A percentile compares a stretch with the other conserved stretches of the same genome.
Conservation (phyloP, 64 coral and sea anemone genomes). For the Astreopora myriophthalma region DNA sequence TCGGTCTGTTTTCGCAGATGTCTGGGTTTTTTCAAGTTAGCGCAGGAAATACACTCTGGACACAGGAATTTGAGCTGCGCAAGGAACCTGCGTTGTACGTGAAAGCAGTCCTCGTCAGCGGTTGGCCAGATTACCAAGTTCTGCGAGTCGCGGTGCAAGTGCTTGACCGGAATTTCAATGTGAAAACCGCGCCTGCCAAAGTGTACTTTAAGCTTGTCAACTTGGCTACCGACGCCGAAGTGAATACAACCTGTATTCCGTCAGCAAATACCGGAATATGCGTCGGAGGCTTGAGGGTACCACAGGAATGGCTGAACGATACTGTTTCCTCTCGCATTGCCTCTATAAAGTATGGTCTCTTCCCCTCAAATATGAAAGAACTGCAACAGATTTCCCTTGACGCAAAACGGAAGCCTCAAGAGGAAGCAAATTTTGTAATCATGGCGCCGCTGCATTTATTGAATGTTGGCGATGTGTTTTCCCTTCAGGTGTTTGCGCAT, state of each 20-base stretch:
- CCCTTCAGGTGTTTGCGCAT: not conserved
- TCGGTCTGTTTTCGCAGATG: slow-evolving; percentile 48
- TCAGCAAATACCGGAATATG: slow-evolving; percentile 15
- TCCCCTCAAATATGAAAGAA: not conserved
- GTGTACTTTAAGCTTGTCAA: slow-evolving; percentile 38
- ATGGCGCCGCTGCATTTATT: not conserved
- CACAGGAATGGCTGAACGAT: not conserved
- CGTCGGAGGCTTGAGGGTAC: not conserved
- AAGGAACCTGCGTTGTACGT: slow-evolving; percentile 42
- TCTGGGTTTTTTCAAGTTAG: slow-evolving; percentile 39
- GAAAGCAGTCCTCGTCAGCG: slow-evolving; percentile 42
- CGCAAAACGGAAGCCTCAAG: not conserved
- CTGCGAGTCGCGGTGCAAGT: slow-evolving; percentile 35
- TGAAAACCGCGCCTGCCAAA: not conserved
- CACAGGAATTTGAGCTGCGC: not conserved
- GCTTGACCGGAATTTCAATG: slow-evolving; percentile 42
- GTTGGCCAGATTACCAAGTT: slow-evolving; percentile 49
- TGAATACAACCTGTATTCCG: not conserved
- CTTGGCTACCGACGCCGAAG: not conserved
- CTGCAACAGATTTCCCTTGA: not conserved
- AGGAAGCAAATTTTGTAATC: not conserved
- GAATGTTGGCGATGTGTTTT: not conserved
- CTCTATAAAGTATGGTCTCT: not conserved
- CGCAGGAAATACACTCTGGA: not conserved
- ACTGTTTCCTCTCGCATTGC: not conserved